Percentiles rank a stretch among this genome's conserved stretches.
These are phyloP conservation scores for Ciona savignyi DNA, from an alignment of 23 tunicate species.

Conservation along the genomic window DNA sequence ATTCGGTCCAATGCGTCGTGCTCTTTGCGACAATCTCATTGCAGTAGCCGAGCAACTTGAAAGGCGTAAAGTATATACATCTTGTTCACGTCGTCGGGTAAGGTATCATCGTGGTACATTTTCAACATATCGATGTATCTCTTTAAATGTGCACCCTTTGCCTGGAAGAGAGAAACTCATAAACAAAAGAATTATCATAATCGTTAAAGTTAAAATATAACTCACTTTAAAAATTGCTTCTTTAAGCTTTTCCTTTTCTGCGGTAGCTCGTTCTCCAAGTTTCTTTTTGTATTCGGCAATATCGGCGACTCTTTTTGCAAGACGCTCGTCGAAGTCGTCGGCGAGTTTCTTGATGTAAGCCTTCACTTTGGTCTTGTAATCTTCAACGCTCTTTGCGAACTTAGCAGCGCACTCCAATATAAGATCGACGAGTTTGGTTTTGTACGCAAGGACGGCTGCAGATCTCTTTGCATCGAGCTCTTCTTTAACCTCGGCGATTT, in stretches of 20 bases:
- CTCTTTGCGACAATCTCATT: background rate
- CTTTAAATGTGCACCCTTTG: background rate
- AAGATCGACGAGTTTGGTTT: background rate
- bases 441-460: constrained; percentile 2
- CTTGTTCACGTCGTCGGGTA: background rate
- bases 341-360: background rate
- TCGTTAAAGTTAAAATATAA: background rate
- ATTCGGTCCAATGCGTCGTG: background rate
- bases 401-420: background rate
- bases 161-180: no score
- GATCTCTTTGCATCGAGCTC: background rate
- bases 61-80: background rate
- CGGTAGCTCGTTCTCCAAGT: background rate
- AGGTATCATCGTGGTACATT: constrained; percentile 3
- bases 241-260: background rate
- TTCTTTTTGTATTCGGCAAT: constrained; percentile 7
- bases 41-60: background rate
- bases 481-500: constrained; percentile 5
- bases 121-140: background rate
- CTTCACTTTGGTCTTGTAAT: background rate
- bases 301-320: background rate
- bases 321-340: background rate
- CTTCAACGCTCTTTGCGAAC: background rate
- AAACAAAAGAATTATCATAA: background rate
- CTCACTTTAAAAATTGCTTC: no score